Evolutionary conservation across 2,113 vertebrate species (phyloP).

Genomic region (Raphicerus campestris): DNA sequence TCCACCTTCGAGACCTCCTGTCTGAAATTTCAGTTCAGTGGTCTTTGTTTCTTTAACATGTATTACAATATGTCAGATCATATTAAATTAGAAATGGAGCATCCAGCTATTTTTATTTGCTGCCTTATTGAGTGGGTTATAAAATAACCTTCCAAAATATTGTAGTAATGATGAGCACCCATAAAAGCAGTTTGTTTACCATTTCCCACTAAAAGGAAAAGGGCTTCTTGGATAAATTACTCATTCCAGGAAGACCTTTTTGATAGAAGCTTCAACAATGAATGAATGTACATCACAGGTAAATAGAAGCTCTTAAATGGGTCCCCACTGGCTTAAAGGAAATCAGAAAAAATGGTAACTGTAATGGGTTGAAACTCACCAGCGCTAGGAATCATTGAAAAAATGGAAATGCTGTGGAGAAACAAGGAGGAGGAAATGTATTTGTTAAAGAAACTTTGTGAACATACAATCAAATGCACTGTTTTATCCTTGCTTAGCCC

Average conservation of each 20-base stretch:
- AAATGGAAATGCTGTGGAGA: background rate
- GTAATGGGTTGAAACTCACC: background rate
- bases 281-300: background rate
- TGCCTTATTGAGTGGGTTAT: background rate
- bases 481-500: background rate
- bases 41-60: background rate
- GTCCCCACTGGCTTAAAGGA: background rate
- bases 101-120: constrained; percentile 17
- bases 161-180: background rate
- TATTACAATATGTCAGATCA: background rate
- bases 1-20: background rate
- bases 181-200: background rate
- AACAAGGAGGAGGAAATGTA: background rate
- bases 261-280: background rate
- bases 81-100: background rate
- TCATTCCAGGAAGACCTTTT: background rate
- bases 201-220: background rate
- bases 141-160: constrained; percentile 7
- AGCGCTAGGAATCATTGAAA: background rate
- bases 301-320: background rate
- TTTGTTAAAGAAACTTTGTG: background rate
- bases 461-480: background rate
- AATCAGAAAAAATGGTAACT: background rate
- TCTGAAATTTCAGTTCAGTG: background rate
- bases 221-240: background rate